Evolutionary conservation across 2,888 invertebrate species (phyloP).

Genomic region (Charanyca ferruginea): DNA sequence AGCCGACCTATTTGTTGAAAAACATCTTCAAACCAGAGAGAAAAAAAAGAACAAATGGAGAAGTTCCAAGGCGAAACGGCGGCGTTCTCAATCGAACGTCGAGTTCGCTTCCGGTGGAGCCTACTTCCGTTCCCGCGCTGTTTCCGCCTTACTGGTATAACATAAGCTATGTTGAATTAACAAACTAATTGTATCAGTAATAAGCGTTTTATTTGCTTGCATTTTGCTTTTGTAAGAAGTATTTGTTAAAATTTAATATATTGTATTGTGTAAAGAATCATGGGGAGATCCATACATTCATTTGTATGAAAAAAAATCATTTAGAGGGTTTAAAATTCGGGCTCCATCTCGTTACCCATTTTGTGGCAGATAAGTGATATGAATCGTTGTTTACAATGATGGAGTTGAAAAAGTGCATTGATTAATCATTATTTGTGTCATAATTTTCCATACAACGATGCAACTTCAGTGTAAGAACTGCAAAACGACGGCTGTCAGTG

Average conservation of each 20-base stretch:
- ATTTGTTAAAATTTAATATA: background rate
- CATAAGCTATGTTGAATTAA: constrained; percentile 47
- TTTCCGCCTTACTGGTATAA: constrained; percentile 55
- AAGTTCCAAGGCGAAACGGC: constrained; percentile 61
- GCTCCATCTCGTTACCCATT: no score
- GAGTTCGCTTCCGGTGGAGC: constrained; percentile 68
- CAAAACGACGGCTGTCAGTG: no score
- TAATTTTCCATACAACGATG: no score
- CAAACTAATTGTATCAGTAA: constrained; percentile 28
- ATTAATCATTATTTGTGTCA: no score
- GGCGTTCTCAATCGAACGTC: constrained; percentile 70
- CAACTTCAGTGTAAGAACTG: no score
- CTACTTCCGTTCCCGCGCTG: constrained; percentile 66
- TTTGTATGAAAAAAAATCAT: no score
- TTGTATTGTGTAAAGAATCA: background rate
- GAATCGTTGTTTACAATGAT: no score
- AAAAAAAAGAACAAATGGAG: constrained; percentile 52
- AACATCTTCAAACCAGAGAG: constrained; percentile 38
- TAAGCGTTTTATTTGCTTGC: constrained; percentile 22
- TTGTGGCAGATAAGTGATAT: no score
- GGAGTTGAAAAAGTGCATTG: no score
- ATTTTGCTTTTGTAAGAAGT: constrained; percentile 12
- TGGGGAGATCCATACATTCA: no score
- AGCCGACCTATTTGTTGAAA: constrained; percentile 47
- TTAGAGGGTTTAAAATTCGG: no score